Conservation (phyloP, 2,888 invertebrate species). For the Candidula unifasciata region DNA sequence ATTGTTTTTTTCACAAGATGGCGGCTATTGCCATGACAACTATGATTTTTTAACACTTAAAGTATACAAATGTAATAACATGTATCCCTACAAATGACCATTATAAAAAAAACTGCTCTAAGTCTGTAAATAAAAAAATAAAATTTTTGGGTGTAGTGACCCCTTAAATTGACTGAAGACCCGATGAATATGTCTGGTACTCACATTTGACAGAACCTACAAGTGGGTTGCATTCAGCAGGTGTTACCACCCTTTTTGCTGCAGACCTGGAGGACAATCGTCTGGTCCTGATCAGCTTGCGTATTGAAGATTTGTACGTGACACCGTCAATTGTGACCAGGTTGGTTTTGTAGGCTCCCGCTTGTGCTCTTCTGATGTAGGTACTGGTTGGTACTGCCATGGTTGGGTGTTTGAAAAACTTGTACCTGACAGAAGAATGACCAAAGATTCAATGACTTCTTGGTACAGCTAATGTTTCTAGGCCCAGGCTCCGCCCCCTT, state of each 20-base stretch:
- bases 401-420: not conserved
- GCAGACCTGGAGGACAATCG: not conserved
- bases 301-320: slow-evolving; percentile 25
- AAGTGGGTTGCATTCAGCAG: not conserved
- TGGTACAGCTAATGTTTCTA: no score
- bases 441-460: no score
- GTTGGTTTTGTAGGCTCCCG: slow-evolving; percentile 4
- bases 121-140: no score
- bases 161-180: no score
- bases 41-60: no score
- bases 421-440: not conserved
- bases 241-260: not conserved
- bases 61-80: no score
- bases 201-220: not conserved
- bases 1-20: no score
- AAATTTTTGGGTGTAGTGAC: no score
- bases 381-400: not conserved
- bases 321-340: slow-evolving; percentile 40
- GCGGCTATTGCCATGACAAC: no score
- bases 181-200: not conserved
- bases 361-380: not conserved
- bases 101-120: no score
- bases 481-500: no score
- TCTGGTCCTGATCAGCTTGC: slow-evolving; percentile 23
- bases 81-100: no score